Evolutionary conservation across 2,888 invertebrate species (phyloP).

Genomic region (Stenodema calcarata): DNA sequence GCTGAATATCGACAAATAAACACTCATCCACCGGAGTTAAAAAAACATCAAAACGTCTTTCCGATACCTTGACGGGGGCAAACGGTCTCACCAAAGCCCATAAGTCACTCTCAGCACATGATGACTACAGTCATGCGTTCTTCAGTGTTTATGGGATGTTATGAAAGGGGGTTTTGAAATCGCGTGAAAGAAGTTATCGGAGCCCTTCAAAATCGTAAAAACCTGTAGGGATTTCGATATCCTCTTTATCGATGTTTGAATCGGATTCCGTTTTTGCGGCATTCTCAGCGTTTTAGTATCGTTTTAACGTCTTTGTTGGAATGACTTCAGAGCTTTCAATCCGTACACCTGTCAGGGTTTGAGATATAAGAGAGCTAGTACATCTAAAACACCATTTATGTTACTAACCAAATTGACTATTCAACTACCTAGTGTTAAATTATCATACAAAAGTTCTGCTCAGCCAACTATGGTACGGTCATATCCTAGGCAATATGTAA

Average conservation of each 20-base stretch:
- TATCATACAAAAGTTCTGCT: too few relatives aligned
- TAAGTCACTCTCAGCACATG: background rate
- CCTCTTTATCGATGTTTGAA: background rate
- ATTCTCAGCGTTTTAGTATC: background rate
- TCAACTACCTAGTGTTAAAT: too few relatives aligned
- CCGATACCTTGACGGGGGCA: background rate
- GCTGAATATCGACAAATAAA: background rate
- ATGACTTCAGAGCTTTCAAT: background rate
- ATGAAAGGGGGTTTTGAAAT: background rate
- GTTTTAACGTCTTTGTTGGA: background rate
- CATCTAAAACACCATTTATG: too few relatives aligned
- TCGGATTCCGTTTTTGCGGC: background rate
- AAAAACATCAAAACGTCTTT: background rate
- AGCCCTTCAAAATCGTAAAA: background rate
- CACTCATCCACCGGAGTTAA: background rate
- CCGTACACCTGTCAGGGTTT: too few relatives aligned
- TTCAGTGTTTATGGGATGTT: background rate
- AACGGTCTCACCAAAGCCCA: background rate
- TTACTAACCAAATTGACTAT: too few relatives aligned
- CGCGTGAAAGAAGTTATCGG: background rate
- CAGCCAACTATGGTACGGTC: too few relatives aligned
- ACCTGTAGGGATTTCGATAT: background rate
- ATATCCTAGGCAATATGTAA: too few relatives aligned
- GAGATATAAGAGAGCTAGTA: too few relatives aligned
- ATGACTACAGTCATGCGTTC: background rate